Evolutionary conservation across 2,888 invertebrate species (phyloP), one percentile per base, ranked within the genome.

Genomic region (Psococerastis gibbosa): DNA sequence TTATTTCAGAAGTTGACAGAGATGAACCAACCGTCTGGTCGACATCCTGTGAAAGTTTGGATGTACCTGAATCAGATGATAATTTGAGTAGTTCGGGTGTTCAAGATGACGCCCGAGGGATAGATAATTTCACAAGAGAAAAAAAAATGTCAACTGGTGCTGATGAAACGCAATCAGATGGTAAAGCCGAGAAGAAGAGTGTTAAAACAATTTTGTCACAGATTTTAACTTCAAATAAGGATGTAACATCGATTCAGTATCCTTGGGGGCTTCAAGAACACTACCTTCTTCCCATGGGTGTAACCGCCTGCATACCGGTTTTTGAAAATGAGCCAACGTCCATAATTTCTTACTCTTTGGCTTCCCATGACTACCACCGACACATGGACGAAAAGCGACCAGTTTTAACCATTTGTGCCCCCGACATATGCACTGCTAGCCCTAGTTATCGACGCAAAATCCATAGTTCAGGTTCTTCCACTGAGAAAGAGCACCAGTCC

Each of bases 261-360:
- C 78, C 79, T 2, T 68, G 79, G 53, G 64, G 69, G 11, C 52
- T 66, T 1, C 69, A 72, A 49, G 83, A 85, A 55, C 84, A 87
- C 60, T 71, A 78, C 53, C 64, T 73, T 3, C 57, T 82, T 17
- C 73, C 75, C 0, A 54, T 67, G 15, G 75, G 75, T 48, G 61
- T 53, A 23, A 49, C 53, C 43, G 64, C 75, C n/a, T 75, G 76
- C 1, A 63, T 80, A n/a, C 68, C 79, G 2, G 78, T 88, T 1
- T 76, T 77, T 52, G 85, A 87, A 57, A 71, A 70, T 32, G 84
- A 88, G 58, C 75, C 79, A 0, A 82, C 84, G 49, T 87, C 85
- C 0, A 78, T 89, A 43, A 81, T 91, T 47, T 83, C 88, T 0
- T 85, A 83, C 56, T 75, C 83, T 1, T 61, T 91, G 17, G 75